Base-by-base conservation (phyloP, 1,140 invertebrate genomes). In the Grapholita molesta region DNA sequence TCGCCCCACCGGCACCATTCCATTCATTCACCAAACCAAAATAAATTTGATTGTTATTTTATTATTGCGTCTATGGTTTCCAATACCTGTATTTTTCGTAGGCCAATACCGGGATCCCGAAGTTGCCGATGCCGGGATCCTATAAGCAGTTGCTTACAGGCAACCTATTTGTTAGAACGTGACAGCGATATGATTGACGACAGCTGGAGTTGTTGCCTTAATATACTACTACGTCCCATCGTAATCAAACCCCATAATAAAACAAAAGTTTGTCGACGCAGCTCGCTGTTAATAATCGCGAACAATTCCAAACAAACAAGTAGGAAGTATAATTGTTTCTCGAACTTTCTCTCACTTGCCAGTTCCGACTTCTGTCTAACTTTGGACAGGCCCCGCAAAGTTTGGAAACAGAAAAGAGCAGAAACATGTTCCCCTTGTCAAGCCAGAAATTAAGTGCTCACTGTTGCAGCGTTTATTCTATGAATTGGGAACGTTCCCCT, bases 311-410 rank as follows among this genome's bases (percentile, higher is more conserved):
- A 55, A 55, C 53, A 55, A 61, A 61, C 55, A 61, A 61, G 28
- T 61, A 30, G 25, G 55, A 61, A 61, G 55, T 61, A 61, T 61
- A 61, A 61, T 61, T 61, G 55, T 61, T 61, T 61, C 24, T 9
- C 23, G n/a, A 61, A 61, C 55, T 61, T 48, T 38, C 53, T 25
- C 21, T 3, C 53, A 61, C 55, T 12, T 61, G 24, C 2, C 8
- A 55, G 24, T 28, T 55, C 24, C 24, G n/a, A 42, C n/a, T 15
- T 18, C 15, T 52, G 4, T 6, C 18, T n/a, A 55, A 55, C 53
- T 55, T 61, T 61, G 24, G 55, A 61, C 55, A 61, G n/a, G 55
- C 5, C 30, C 25, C 24, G n/a, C 24, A 30, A 61, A 61, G 12
- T 61, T 61, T 61, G 55, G 25, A 25, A 15, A 55, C 6, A 2